Percentiles rank a stretch among this genome's conserved stretches.
Evolutionary conservation across 2,113 vertebrate genomes (phyloP).

Genomic region (Sebastes fasciatus): DNA sequence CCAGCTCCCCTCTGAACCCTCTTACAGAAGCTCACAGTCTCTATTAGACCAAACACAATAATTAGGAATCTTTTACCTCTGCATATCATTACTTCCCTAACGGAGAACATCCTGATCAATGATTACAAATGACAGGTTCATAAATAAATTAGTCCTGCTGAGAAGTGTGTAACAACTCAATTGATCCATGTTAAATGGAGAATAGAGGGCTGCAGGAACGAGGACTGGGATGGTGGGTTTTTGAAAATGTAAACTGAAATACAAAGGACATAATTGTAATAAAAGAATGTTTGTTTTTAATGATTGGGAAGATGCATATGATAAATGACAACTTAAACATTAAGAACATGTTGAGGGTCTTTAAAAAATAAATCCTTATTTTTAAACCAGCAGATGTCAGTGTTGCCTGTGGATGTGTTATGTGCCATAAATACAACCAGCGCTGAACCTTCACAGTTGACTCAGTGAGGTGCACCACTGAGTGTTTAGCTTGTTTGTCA

Average conservation of each 20-base stretch:
- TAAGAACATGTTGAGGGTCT: neutral
- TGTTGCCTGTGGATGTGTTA: conserved; percentile 66
- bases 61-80: conserved; percentile 92
- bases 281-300: neutral
- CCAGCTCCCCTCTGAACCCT: conserved; percentile 89
- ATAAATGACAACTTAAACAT: neutral
- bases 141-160: conserved; percentile 95
- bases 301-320: neutral
- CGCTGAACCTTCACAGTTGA: conserved; percentile 1
- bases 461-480: neutral
- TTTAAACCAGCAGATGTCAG: conserved; percentile 78
- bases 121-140: conserved; percentile 93
- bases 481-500: neutral
- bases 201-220: conserved; percentile 60
- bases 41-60: conserved; percentile 94
- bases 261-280: neutral
- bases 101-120: conserved; percentile 90
- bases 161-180: conserved; percentile 88
- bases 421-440: neutral
- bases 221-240: neutral
- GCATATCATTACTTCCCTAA: conserved; percentile 91
- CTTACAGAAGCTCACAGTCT: conserved; percentile 88
- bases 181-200: conserved; percentile 86
- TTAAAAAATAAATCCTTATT: neutral
- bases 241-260: neutral